Evolutionary conservation across 35 echinoderm and acorn worm species (phyloP).

Genomic region (Ophioderma brevispina): DNA sequence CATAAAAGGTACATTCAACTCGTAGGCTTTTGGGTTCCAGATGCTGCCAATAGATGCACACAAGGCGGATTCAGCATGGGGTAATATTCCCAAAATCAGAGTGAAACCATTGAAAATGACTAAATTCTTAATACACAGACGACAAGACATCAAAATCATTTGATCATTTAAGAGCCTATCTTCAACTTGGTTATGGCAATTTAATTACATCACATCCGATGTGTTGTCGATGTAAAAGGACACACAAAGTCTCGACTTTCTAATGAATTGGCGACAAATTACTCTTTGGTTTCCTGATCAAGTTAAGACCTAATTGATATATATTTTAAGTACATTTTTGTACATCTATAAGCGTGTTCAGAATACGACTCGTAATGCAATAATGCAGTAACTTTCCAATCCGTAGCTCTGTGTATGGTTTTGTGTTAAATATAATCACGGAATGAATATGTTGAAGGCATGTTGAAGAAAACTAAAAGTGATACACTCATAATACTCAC

Average conservation of each 20-base stretch:
- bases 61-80: neutral
- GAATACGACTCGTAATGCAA: too few species aligned
- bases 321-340: too few species aligned
- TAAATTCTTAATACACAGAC: neutral
- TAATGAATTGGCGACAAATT: neutral
- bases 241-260: neutral
- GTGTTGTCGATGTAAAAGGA: neutral
- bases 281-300: neutral
- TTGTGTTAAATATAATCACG: too few species aligned
- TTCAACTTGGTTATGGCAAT: neutral
- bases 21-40: too few species aligned
- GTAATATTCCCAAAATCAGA: neutral
- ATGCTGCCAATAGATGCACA: neutral
- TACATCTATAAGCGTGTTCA: too few species aligned
- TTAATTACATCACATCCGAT: neutral
- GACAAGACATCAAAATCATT: neutral
- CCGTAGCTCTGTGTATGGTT: too few species aligned
- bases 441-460: too few species aligned
- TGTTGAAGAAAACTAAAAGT: too few species aligned
- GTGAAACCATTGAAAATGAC: neutral
- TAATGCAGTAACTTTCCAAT: too few species aligned
- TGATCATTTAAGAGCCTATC: neutral
- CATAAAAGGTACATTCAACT: neutral
- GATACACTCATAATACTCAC: too few species aligned
- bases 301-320: neutral